Evolutionary conservation across 2,113 vertebrate species (phyloP).

Genomic region (Tragelaphus buxtoni): DNA sequence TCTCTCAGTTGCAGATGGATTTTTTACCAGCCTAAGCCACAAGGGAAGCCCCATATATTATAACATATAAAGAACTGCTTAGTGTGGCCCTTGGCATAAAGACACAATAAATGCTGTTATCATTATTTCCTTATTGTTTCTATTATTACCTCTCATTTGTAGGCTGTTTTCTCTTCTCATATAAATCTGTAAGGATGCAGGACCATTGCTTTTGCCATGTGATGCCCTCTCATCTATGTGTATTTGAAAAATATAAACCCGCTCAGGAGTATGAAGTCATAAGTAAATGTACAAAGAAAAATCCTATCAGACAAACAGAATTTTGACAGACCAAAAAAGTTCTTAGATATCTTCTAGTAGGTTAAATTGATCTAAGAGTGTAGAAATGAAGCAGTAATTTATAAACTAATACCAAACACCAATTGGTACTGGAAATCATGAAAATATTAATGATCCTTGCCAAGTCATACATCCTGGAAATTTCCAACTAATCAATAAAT

Average conservation of each 20-base stretch:
- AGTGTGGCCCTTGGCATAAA: neutral
- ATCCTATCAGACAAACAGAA: neutral
- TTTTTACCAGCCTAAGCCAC: neutral
- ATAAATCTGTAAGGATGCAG: neutral
- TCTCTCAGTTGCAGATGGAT: neutral
- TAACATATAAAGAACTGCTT: neutral
- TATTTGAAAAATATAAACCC: neutral
- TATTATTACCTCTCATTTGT: neutral
- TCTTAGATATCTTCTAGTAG: neutral
- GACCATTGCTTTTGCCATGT: neutral
- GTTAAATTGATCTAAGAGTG: neutral
- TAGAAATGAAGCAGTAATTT: neutral
- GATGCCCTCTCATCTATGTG: neutral
- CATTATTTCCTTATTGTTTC: neutral
- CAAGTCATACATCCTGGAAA: neutral
- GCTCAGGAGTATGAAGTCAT: neutral
- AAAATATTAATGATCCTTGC: neutral
- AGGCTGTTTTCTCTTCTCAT: neutral
- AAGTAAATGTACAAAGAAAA: neutral
- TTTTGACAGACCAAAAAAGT: neutral
- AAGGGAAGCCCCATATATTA: neutral
- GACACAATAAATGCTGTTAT: neutral
- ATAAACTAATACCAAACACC: neutral
- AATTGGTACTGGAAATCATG: neutral
- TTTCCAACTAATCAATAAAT: neutral